A percentile compares a stretch with the other conserved stretches of the same genome.
These are phyloP conservation scores for Tylochromis polylepis DNA, from an alignment of 2,113 vertebrate genomes.

Conservation along the genomic window DNA sequence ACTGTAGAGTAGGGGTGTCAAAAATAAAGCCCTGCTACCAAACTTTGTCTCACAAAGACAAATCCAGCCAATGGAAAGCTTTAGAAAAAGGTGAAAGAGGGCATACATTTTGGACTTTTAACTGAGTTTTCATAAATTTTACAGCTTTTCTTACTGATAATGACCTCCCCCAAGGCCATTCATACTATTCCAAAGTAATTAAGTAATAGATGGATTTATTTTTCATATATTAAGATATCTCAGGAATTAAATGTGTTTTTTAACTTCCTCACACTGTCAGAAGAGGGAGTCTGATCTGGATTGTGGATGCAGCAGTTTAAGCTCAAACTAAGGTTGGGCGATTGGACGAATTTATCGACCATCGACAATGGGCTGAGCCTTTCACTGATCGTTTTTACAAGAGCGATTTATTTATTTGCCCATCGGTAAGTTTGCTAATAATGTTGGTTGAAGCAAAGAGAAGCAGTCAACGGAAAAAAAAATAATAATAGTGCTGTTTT, in stretches of 20 bases:
- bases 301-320: not conserved
- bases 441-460: no score
- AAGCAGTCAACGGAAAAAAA: no score
- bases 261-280: not conserved
- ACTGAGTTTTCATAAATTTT: not conserved
- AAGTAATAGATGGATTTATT: rapidly evolving
- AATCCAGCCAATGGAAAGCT: not conserved
- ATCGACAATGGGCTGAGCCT: no score
- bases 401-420: no score
- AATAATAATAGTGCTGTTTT: no score
- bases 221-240: not conserved
- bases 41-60: not conserved
- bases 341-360: no score
- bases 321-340: no score
- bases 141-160: not conserved
- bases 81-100: not conserved
- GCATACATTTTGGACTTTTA: not conserved
- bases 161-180: rapidly evolving
- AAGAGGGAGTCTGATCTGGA: not conserved
- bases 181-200: not conserved
- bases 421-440: no score
- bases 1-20: not conserved
- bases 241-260: not conserved
- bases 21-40: not conserved
- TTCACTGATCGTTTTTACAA: no score